Conservation (phyloP, 1,140 invertebrate species). For the Anoplophora glabripennis region DNA sequence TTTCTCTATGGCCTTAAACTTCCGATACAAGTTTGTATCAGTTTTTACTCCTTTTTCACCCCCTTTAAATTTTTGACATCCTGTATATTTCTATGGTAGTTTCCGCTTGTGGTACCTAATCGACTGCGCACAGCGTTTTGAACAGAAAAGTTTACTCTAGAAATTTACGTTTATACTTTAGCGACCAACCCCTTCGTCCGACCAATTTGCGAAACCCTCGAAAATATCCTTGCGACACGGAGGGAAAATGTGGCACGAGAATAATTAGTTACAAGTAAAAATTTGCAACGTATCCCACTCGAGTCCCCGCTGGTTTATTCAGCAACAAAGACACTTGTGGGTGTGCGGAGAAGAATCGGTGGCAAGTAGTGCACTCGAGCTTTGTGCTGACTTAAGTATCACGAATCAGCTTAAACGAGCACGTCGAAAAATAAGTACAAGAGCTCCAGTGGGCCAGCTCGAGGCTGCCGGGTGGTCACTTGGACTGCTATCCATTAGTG, state of each 20-base stretch:
- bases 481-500: conserved; percentile 25
- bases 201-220: no score
- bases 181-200: no score
- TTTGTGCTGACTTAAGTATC: conserved; percentile 32
- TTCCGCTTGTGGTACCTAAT: no score
- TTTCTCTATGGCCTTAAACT: no score
- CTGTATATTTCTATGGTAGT: no score
- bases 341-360: conserved; percentile 10
- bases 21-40: no score
- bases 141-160: no score
- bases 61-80: no score
- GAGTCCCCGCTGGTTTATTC: conserved; percentile 10
- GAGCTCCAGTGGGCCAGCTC: conserved; percentile 9
- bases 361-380: conserved; percentile 14
- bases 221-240: no score
- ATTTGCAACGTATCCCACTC: conserved; percentile 13
- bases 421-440: conserved; percentile 29
- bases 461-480: conserved; percentile 18
- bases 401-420: conserved; percentile 29
- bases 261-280: conserved; percentile 16
- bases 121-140: no score
- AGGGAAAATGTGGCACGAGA: conserved; percentile 7
- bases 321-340: conserved; percentile 24
- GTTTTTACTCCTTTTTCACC: no score
- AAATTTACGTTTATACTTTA: no score